Base-by-base conservation (phyloP, 2,113 vertebrate genomes). In the Neofelis nebulosa region DNA sequence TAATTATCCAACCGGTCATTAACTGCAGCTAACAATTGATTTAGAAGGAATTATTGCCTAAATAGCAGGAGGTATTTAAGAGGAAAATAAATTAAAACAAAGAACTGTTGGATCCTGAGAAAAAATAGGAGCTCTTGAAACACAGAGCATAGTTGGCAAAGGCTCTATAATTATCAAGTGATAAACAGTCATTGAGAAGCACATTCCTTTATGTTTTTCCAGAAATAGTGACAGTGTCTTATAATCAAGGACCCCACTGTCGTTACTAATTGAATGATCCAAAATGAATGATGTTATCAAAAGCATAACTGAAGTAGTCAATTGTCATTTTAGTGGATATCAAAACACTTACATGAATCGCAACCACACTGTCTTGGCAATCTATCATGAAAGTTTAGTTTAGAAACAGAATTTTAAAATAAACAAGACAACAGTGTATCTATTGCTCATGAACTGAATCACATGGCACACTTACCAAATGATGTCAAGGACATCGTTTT, bases 51-150 rank as follows among this genome's bases (percentile, higher is more conserved):
- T 99, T 99, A 99, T 98, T 98, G 96, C 98, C 98, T 99, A 98
- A 99, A 98, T 99, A 99, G 98, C 94, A 4, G 98, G 98, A 99
- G 99, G 98, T 98, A 98, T 99, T 98, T 99, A 99, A 98, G 97
- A 98, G 95, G 98, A 98, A 99, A 98, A 99, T 99, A 99, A 99
- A 99, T 99, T 99, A 99, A 99, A 99, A 99, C 98, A 99, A 99
- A 98, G 98, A 98, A 97, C 98, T 98, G 98, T 97, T 98, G 96
- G 95, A 98, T 98, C 97, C 97, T 98, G 48, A 98, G 97, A 74
- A 97, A 98, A 98, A 98, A 98, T 97, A 97, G 97, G 97, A 96
- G 98, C 98, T 98, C 95, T 98, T 94, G 96, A 98, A 98, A 98
- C 98, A 98, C 4, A 98, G 84, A 98, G 95, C 91, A 96, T 95